A percentile compares a stretch with the other conserved stretches of the same genome.
Conservation (phyloP, 2,888 invertebrate species). For the Yponomeuta malinellus region DNA sequence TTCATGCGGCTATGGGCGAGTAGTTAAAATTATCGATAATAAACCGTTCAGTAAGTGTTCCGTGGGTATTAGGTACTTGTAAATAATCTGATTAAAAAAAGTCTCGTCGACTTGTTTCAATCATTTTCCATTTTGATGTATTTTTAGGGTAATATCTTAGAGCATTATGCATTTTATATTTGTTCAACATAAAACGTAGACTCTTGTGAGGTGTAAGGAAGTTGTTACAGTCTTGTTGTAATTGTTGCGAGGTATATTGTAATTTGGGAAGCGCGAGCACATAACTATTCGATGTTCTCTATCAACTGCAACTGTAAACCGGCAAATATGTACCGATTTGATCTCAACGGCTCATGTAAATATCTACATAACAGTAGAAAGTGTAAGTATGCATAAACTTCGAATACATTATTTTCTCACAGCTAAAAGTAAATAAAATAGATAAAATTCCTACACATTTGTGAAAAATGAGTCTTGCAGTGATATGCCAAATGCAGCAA, state of each 20-base stretch:
- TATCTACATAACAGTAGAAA: constrained; percentile 8
- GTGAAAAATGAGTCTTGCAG: constrained; percentile 52
- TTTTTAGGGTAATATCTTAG: constrained; percentile 63
- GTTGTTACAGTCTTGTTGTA: constrained; percentile 56
- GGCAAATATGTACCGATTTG: background rate
- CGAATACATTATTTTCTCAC: constrained; percentile 30
- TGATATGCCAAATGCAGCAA: constrained; percentile 74
- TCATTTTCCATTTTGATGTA: constrained; percentile 70
- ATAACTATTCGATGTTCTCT: constrained; percentile 19
- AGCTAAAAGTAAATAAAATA: constrained; percentile 19
- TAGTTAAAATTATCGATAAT: constrained; percentile 39
- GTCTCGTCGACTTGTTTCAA: constrained; percentile 49
- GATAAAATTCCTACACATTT: background rate
- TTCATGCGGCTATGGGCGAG: constrained; percentile 32
- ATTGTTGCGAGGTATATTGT: constrained; percentile 47
- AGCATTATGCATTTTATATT: constrained; percentile 65
- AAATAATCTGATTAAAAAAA: constrained; percentile 38
- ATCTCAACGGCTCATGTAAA: constrained; percentile 10
- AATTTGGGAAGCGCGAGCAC: constrained; percentile 27
- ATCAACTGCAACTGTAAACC: constrained; percentile 16
- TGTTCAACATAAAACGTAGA: constrained; percentile 49
- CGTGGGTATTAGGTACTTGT: constrained; percentile 34
- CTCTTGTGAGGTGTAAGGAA: constrained; percentile 46
- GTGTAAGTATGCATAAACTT: background rate
- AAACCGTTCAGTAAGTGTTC: constrained; percentile 48